A percentile compares a stretch with the other conserved stretches of the same genome.
These are phyloP conservation scores for Cephalopterus ornatus DNA, from an alignment of 2,113 vertebrate genomes.

Conservation along the genomic window DNA sequence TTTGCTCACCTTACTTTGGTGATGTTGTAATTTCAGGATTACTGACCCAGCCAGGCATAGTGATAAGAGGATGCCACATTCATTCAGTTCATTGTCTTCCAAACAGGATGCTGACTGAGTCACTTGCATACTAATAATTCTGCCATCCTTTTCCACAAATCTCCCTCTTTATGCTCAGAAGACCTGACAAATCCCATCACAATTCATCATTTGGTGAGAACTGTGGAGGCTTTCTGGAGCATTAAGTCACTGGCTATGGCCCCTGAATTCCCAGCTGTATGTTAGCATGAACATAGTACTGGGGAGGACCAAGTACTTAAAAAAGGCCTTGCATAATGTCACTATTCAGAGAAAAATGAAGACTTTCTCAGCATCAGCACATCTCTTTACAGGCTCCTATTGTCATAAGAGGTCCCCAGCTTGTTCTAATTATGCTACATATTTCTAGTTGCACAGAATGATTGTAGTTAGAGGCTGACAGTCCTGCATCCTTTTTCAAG, in stretches of 20 bases:
- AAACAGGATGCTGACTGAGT: background rate
- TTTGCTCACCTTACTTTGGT: background rate
- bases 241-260: background rate
- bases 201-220: background rate
- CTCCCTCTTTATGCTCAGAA: background rate
- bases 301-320: background rate
- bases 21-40: background rate
- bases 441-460: background rate
- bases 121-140: background rate
- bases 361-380: background rate
- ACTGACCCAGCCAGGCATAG: background rate
- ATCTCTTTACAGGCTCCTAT: background rate
- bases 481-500: background rate
- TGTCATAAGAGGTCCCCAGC: background rate
- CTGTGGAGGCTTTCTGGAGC: background rate
- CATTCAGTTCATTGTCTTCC: background rate
- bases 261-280: background rate
- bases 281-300: rapidly evolving
- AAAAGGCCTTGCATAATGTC: background rate
- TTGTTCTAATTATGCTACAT: background rate
- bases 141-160: background rate
- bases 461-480: background rate
- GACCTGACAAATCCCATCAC: background rate
- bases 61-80: background rate
- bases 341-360: background rate